Base-by-base conservation (phyloP, 2,797 vertebrate genomes). In the Sternotherus odoratus region DNA sequence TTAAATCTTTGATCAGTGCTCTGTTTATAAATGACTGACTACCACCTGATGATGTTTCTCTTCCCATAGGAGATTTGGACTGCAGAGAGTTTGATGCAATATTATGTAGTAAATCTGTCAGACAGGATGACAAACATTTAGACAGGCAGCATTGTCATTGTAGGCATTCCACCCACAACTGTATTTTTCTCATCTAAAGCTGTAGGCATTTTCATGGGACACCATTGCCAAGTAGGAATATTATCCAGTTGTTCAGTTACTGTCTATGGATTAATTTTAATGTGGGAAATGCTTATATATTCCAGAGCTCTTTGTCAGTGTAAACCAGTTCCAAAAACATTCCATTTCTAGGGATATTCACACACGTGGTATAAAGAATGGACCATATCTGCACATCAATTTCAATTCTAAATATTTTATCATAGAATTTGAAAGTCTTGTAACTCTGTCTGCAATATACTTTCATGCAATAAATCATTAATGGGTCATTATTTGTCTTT, bases 121-220 rank as follows among this genome's bases (percentile, higher is more conserved):
- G 79, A 24, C 17, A 36, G 56, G 12, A 36, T 43, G 19, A 83
- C 53, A 39, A 11, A 60, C 4, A 0, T 49, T 69, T 74, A 2
- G 0, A 4, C 2, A 26, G 49, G 16, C 15, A 23, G 3, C 3
- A 1, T 46, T 24, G 75, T 21, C 13, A 4, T 24, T 49, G 49
- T 17, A n/a, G 60, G 17, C 28, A 5, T 79, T 77, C 80, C 83
- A 69, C 12, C 54, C 30, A 4, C 24, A 75, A 49, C 33, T 82
- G 28, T 15, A 10, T n/a, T 79, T 63, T 83, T 46, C 69, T 57
- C 12, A 2, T 43, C 74, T 28, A 1, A 8, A 48, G 60, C 60
- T 57, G 8, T 1, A 4, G 53, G 1, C 33, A 0, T 3, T 48
- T 0, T 3, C 0, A 1, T 0, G 69, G 46, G 72, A 48, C 26